Evolutionary conservation across 2,113 vertebrate genomes (phyloP).

Genomic region (Lagenorhynchus albirostris): DNA sequence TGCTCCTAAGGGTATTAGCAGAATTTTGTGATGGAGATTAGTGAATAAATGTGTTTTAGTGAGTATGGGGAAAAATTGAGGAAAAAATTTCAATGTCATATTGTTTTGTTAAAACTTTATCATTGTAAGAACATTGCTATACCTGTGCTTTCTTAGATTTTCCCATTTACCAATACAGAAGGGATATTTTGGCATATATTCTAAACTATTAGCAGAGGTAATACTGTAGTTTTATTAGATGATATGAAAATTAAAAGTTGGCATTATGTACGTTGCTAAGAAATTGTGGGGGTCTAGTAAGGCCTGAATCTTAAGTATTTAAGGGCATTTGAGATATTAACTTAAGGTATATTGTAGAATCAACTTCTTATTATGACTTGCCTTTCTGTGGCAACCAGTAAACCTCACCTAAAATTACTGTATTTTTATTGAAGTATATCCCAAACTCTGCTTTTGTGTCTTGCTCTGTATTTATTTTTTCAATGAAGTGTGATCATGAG

Average conservation of each 20-base stretch:
- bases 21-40: constrained; percentile 19
- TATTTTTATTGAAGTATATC: constrained; percentile 5
- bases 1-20: background rate
- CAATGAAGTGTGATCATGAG: background rate
- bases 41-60: constrained; percentile 11
- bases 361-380: background rate
- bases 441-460: background rate
- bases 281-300: constrained; percentile 29
- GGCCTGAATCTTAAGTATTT: background rate
- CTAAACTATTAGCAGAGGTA: background rate
- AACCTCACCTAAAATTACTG: background rate
- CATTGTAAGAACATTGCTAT: background rate
- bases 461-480: constrained; percentile 14
- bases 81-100: background rate
- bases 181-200: constrained; percentile 34
- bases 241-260: constrained; percentile 61
- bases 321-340: background rate
- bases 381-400: background rate
- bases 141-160: constrained; percentile 25
- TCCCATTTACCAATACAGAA: constrained; percentile 21
- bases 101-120: constrained; percentile 17
- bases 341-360: constrained; percentile 8
- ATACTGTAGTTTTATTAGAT: constrained; percentile 67
- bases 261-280: constrained; percentile 28
- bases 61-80: background rate